Percentiles rank a stretch among this genome's conserved stretches.
Evolutionary conservation across 2,888 invertebrate genomes (phyloP).

Genomic region (Synanthedon tipuliformis): DNA sequence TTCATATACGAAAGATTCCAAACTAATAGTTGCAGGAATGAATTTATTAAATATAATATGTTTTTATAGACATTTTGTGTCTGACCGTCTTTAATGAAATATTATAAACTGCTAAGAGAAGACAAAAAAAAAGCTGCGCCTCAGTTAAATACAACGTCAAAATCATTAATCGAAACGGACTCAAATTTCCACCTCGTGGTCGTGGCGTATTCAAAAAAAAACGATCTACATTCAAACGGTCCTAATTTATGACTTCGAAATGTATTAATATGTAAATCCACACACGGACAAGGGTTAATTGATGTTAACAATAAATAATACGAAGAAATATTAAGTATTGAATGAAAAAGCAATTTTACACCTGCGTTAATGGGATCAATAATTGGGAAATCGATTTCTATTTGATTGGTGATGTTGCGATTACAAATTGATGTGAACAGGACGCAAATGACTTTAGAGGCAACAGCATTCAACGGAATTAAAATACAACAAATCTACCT

Average conservation of each 20-base stretch:
- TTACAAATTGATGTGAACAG: conserved; percentile 29
- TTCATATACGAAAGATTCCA: too few relatives aligned
- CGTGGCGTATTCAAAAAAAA: conserved; percentile 17
- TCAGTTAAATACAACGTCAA: conserved; percentile 21
- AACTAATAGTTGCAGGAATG: too few relatives aligned
- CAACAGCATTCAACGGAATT: too few relatives aligned
- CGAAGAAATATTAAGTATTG: conserved; percentile 21
- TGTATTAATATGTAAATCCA: conserved; percentile 48
- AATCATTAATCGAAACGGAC: conserved; percentile 41
- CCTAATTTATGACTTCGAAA: conserved; percentile 41
- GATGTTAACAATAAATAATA: conserved; percentile 53
- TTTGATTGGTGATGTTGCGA: conserved; percentile 28
- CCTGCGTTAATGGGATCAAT: conserved; percentile 26
- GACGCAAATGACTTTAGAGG: conserved; percentile 24
- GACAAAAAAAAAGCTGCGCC: background rate
- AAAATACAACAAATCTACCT: too few relatives aligned
- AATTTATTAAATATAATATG: too few relatives aligned
- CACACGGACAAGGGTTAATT: conserved; percentile 44
- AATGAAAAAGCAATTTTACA: conserved; percentile 38
- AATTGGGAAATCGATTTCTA: conserved; percentile 29
- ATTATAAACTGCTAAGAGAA: too few relatives aligned
- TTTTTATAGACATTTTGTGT: too few relatives aligned
- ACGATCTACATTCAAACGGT: conserved; percentile 25
- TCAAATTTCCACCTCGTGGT: conserved; percentile 26
- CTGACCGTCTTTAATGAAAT: too few relatives aligned